Evolutionary conservation across 2,113 vertebrate species (phyloP).

Genomic region (Catagonus wagneri): DNA sequence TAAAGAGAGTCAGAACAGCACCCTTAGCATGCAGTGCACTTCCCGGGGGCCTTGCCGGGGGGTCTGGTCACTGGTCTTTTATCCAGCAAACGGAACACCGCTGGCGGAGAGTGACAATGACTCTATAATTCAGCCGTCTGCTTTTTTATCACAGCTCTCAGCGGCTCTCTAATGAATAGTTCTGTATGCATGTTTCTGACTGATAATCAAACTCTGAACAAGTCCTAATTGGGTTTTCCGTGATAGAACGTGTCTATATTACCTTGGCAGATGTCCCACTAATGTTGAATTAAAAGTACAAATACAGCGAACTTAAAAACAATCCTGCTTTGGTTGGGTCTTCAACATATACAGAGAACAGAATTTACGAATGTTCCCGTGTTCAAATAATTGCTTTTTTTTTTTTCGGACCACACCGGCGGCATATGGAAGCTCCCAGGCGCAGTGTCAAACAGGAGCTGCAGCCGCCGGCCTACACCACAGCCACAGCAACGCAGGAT

Average conservation of each 20-base stretch:
- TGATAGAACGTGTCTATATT: slow-evolving; percentile 82
- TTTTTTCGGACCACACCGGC: no score
- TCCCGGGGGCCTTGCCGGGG: no score
- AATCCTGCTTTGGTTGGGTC: slow-evolving; percentile 40
- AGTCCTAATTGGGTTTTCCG: slow-evolving; percentile 89
- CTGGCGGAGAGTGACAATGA: slow-evolving; percentile 80
- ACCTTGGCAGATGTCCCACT: slow-evolving; percentile 84
- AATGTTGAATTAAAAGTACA: slow-evolving; percentile 85
- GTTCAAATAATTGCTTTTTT: not conserved
- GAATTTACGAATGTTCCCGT: slow-evolving; percentile 44
- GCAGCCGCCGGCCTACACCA: no score
- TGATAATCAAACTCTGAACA: slow-evolving; percentile 89
- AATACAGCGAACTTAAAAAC: slow-evolving; percentile 73
- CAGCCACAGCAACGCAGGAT: no score
- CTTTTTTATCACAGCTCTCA: slow-evolving; percentile 88
- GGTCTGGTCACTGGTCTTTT: slow-evolving; percentile 82
- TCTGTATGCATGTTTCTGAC: slow-evolving; percentile 86
- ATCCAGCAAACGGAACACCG: slow-evolving; percentile 86
- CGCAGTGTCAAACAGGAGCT: no score
- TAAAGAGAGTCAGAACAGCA: slow-evolving; percentile 76
- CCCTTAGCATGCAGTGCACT: not conserved
- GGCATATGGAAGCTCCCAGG: no score
- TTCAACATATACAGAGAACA: slow-evolving; percentile 52
- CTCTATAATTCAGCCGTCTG: slow-evolving; percentile 87
- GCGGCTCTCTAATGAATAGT: slow-evolving; percentile 89